Conservation (phyloP, 2,113 vertebrate genomes). For the Tragelaphus imberbis region DNA sequence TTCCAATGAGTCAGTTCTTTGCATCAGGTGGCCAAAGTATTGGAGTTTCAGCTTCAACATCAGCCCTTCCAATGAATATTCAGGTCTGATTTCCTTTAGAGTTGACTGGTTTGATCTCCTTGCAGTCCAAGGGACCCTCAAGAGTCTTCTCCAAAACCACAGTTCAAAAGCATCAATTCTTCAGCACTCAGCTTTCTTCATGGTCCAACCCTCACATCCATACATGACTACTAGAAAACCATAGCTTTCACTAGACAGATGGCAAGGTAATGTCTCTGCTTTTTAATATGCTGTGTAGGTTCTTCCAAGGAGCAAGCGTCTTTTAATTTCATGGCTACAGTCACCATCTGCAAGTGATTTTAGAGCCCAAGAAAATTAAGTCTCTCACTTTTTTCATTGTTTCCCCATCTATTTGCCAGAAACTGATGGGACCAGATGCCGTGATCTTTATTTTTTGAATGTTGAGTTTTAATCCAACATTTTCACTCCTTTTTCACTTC, state of each 20-base stretch:
- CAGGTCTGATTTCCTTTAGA: neutral
- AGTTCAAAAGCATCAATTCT: neutral
- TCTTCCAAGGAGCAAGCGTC: neutral
- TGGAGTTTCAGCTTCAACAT: neutral
- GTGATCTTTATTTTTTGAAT: neutral
- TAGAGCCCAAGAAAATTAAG: neutral
- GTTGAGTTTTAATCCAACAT: neutral
- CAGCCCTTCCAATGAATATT: neutral
- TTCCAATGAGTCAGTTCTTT: neutral
- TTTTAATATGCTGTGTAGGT: neutral
- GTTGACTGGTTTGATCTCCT: neutral
- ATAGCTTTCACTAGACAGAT: neutral
- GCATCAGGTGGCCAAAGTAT: neutral
- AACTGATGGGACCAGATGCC: neutral
- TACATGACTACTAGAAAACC: neutral
- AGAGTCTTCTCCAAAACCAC: neutral
- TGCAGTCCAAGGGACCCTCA: neutral
- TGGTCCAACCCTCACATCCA: neutral
- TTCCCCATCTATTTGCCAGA: neutral
- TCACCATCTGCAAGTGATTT: neutral
- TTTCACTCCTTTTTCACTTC: neutral
- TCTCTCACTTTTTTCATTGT: neutral
- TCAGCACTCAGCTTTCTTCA: neutral
- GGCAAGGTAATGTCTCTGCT: neutral
- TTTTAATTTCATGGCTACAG: neutral